A percentile compares a stretch with the other conserved stretches of the same genome.
phyloP scores from a whole-genome alignment of 2,888 invertebrate species.

The Chouioia cunea region DNA sequence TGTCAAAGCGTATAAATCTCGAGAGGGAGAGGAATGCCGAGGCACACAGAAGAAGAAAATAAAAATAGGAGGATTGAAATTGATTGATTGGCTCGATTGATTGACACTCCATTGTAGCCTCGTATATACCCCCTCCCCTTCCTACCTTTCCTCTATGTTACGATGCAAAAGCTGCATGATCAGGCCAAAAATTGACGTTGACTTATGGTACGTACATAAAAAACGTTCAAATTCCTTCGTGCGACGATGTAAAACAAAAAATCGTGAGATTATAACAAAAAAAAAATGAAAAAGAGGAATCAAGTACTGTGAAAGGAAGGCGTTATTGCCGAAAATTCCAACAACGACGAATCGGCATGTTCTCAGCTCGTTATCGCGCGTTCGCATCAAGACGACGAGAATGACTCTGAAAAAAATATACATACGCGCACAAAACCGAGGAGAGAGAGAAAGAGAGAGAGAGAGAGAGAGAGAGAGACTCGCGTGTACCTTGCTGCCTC shows the following conservation, averaged over 20 bases:
- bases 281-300: not conserved
- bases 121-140: not conserved
- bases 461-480: conserved; percentile 3
- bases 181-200: no score
- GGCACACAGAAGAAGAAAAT: conserved; percentile 25
- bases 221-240: not conserved
- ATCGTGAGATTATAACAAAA: conserved; percentile 23
- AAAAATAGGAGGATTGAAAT: conserved; percentile 25
- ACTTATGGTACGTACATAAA: no score
- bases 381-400: not conserved
- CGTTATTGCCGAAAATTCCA: no score
- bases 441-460: not conserved
- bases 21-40: not conserved
- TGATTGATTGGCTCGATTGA: conserved; percentile 37
- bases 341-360: not conserved
- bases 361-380: not conserved
- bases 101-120: conserved; percentile 23
- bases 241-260: conserved; percentile 30
- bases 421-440: no score
- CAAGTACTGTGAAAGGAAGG: no score
- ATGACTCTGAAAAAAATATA: no score
- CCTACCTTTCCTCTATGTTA: no score
- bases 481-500: not conserved
- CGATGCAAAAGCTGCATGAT: no score
- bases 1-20: conserved; percentile 24